These are phyloP conservation scores for Grus americana DNA, from an alignment of 2,113 vertebrate genomes.

Conservation along the genomic window DNA sequence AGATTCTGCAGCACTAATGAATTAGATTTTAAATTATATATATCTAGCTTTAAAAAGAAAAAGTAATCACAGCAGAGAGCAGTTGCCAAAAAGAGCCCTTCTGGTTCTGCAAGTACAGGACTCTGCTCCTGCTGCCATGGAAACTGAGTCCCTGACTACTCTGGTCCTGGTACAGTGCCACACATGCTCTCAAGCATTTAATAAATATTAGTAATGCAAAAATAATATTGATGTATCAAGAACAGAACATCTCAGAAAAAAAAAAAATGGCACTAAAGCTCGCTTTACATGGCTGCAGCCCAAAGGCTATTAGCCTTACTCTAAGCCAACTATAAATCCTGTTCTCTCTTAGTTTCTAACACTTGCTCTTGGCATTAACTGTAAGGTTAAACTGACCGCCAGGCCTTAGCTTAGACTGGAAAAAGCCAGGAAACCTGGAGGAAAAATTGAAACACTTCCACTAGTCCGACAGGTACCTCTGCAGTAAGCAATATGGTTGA, in stretches of 20 bases:
- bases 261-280: not conserved
- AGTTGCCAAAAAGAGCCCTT: slow-evolving; percentile 37
- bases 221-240: slow-evolving; percentile 18
- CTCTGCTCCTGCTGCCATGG: slow-evolving; percentile 57
- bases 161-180: slow-evolving; percentile 36
- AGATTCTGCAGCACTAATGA: not conserved
- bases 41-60: slow-evolving; percentile 10
- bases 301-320: not conserved
- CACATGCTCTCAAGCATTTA: slow-evolving; percentile 46
- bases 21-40: not conserved
- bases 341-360: not conserved
- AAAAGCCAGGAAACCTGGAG: not conserved
- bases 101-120: slow-evolving; percentile 43
- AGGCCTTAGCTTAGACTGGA: not conserved
- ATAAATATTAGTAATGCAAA: slow-evolving; percentile 52
- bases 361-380: not conserved
- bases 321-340: not conserved
- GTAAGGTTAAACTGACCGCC: not conserved
- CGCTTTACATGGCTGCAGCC: not conserved
- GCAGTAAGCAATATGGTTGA: not conserved
- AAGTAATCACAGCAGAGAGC: slow-evolving; percentile 18
- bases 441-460: not conserved
- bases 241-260: not conserved
- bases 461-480: not conserved
- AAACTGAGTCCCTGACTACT: slow-evolving; percentile 42